Percentiles rank a stretch among this genome's conserved stretches.
These are phyloP conservation scores for Galaxea fascicularis DNA, from an alignment of 92 coral and sea anemone genomes.

Conservation along the genomic window DNA sequence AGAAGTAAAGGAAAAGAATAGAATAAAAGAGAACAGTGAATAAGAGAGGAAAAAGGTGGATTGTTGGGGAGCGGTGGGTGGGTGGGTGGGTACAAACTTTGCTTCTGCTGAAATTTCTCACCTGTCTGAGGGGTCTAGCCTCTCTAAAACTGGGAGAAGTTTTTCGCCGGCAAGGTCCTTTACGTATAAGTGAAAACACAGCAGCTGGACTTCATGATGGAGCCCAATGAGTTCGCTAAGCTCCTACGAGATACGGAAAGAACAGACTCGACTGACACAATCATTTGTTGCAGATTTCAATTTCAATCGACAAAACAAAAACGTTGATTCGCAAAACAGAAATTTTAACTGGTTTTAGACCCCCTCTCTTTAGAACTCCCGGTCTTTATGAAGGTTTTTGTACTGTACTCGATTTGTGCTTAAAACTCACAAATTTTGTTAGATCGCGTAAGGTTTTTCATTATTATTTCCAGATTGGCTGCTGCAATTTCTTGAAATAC, in stretches of 20 bases:
- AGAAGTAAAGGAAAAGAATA: too few relatives aligned
- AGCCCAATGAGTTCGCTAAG: constrained; percentile 54
- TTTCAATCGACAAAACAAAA: too few relatives aligned
- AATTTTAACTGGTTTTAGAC: neutral
- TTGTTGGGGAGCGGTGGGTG: too few relatives aligned
- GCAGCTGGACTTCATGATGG: constrained; percentile 66
- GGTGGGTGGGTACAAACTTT: neutral
- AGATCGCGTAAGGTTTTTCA: neutral
- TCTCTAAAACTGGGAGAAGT: constrained; percentile 65
- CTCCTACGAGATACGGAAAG: constrained; percentile 44
- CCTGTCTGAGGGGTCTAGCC: constrained; percentile 52
- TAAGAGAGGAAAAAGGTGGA: too few relatives aligned
- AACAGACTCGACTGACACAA: too few relatives aligned
- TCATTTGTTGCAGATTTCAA: too few relatives aligned
- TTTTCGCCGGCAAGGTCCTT: constrained; percentile 53
- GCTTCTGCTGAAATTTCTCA: constrained; percentile 35
- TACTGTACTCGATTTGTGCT: neutral
- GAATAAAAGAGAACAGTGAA: neutral
- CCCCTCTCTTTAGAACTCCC: neutral
- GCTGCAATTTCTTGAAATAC: too few relatives aligned
- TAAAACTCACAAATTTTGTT: too few relatives aligned
- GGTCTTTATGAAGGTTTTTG: neutral
- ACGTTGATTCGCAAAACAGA: neutral
- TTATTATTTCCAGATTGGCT: too few relatives aligned
- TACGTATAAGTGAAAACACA: constrained; percentile 52